phyloP scores from a whole-genome alignment of 2,113 vertebrate genomes.

The Falcunculus frontatus region DNA sequence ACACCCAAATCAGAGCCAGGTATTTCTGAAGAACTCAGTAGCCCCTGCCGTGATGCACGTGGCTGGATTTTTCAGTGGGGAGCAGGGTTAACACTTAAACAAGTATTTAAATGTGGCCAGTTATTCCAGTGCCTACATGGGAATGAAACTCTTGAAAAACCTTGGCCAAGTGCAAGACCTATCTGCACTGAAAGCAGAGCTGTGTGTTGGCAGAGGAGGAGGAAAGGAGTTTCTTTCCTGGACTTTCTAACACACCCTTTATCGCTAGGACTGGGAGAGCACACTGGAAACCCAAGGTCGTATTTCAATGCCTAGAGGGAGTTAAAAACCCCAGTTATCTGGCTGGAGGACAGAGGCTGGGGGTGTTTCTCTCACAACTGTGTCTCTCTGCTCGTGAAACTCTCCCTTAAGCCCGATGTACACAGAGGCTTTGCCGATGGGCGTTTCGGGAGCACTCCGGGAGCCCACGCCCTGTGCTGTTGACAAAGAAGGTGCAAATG shows the following conservation, averaged over 20 bases:
- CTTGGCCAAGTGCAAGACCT: not conserved
- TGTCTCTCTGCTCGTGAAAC: not conserved
- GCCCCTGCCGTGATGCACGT: not conserved
- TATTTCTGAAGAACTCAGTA: not conserved
- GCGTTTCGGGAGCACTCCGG: not conserved
- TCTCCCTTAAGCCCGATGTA: not conserved
- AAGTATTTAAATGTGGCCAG: not conserved
- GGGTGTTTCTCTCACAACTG: not conserved
- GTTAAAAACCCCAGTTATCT: not conserved
- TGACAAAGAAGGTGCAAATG: not conserved
- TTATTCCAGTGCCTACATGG: not conserved
- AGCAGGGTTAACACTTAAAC: not conserved
- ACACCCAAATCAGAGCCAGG: not conserved
- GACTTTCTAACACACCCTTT: not conserved
- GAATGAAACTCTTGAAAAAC: not conserved
- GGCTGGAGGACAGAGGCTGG: not conserved
- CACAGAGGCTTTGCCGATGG: not conserved
- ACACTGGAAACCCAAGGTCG: not conserved
- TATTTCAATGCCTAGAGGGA: not conserved
- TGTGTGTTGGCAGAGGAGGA: not conserved
- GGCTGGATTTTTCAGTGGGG: not conserved
- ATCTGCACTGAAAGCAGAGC: not conserved
- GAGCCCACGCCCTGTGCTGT: not conserved
- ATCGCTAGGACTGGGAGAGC: not conserved
- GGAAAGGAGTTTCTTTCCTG: not conserved